A percentile compares a stretch with the other conserved stretches of the same genome.
Conservation (phyloP, 2,888 invertebrate genomes). For the Marronus borbonicus region DNA sequence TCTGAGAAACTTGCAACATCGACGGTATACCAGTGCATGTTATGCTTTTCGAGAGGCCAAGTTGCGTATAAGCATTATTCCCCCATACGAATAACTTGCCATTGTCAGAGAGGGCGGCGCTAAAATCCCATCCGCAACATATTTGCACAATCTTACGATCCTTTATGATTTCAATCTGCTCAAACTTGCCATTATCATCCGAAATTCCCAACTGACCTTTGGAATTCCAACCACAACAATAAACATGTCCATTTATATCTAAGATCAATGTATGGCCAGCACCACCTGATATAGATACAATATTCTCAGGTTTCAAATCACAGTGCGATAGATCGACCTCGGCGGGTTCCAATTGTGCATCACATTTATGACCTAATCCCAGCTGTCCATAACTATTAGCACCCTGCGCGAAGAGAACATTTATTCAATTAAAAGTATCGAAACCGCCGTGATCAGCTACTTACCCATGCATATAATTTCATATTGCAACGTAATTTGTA, state of each 20-base stretch:
- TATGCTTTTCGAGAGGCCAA: conserved; percentile 75
- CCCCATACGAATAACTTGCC: conserved; percentile 87
- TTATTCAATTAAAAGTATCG: conserved; percentile 36
- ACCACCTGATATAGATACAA: conserved; percentile 81
- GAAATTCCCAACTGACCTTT: conserved; percentile 80
- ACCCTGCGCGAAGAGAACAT: conserved; percentile 74
- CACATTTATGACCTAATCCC: conserved; percentile 78
- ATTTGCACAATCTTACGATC: conserved; percentile 74
- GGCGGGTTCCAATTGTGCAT: conserved; percentile 77
- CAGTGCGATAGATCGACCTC: conserved; percentile 64
- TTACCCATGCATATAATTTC: conserved; percentile 60
- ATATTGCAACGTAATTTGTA: conserved; percentile 56
- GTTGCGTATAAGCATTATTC: conserved; percentile 84
- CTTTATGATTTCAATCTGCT: conserved; percentile 76
- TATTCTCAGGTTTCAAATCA: conserved; percentile 69
- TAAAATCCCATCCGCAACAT: conserved; percentile 88
- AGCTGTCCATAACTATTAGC: conserved; percentile 90
- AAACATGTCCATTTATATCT: conserved; percentile 79
- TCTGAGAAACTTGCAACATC: conserved; percentile 68
- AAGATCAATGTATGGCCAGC: conserved; percentile 84
- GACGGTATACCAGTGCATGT: conserved; percentile 69
- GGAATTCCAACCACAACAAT: conserved; percentile 85
- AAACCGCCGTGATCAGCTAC: conserved; percentile 26
- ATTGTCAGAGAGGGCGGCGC: conserved; percentile 81
- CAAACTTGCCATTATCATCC: conserved; percentile 72